phyloP scores from a whole-genome alignment of 2,888 invertebrate genomes.

The Andrena hattorfiana region DNA sequence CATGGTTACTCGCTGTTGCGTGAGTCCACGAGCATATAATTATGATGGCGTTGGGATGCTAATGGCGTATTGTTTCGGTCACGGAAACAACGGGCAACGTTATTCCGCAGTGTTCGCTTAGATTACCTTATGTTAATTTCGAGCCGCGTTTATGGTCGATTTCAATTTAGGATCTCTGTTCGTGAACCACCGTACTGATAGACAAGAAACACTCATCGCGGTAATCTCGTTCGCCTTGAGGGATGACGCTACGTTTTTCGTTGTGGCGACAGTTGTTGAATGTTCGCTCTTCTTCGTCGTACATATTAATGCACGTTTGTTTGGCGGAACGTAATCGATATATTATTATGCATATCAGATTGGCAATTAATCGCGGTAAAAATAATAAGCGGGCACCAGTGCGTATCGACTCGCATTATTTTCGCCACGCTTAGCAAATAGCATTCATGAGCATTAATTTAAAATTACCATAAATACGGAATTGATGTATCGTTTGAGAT shows the following conservation, averaged over 20 bases:
- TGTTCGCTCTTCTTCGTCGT: neutral
- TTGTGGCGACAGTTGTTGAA: neutral
- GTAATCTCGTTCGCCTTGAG: neutral
- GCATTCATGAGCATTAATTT: conserved; percentile 30
- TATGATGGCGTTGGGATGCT: conserved; percentile 61
- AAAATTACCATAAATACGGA: conserved; percentile 40
- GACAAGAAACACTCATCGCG: neutral
- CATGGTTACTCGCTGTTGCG: conserved; percentile 51
- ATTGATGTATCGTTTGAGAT: conserved; percentile 46
- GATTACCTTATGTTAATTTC: conserved; percentile 50
- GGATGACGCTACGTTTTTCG: neutral
- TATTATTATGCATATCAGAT: conserved; percentile 33
- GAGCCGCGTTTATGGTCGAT: conserved; percentile 7
- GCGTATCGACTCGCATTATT: conserved; percentile 18
- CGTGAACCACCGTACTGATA: neutral
- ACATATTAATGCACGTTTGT: conserved; percentile 4
- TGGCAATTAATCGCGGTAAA: conserved; percentile 33
- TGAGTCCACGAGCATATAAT: conserved; percentile 61
- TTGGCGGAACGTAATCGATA: neutral
- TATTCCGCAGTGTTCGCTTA: conserved; percentile 40
- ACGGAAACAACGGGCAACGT: conserved; percentile 55
- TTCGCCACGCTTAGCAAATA: conserved; percentile 21
- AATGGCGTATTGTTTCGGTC: conserved; percentile 60
- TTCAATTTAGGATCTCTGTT: conserved; percentile 6
- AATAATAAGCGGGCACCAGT: conserved; percentile 29